Conservation (phyloP, 2,888 invertebrate species). For the Xylocampa areola region DNA sequence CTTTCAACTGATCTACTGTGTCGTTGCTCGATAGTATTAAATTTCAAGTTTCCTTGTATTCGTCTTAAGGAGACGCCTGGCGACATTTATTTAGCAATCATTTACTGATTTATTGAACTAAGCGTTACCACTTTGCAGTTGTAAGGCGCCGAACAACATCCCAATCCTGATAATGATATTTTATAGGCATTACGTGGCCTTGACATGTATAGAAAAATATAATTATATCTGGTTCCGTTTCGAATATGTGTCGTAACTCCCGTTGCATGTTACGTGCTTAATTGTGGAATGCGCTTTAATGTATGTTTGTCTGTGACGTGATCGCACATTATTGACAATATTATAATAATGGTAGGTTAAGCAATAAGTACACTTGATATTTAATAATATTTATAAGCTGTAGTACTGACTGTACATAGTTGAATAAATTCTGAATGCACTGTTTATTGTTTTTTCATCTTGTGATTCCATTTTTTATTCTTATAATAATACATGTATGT, state of each 20-base stretch:
- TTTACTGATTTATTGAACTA: too few species aligned
- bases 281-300: constrained; percentile 7
- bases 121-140: too few species aligned
- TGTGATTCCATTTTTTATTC: constrained; percentile 13
- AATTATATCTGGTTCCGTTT: not conserved
- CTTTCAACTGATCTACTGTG: too few species aligned
- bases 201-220: too few species aligned
- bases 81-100: too few species aligned
- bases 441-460: constrained; percentile 38
- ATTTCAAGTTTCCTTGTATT: too few species aligned
- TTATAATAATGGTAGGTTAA: constrained; percentile 31
- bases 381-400: not conserved
- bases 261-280: constrained; percentile 22
- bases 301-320: not conserved
- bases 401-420: constrained; percentile 24
- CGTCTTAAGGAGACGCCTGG: too few species aligned
- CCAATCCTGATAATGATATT: too few species aligned
- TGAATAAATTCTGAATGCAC: constrained; percentile 31
- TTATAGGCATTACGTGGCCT: too few species aligned
- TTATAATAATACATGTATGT: not conserved
- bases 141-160: too few species aligned
- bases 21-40: too few species aligned
- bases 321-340: constrained; percentile 3
- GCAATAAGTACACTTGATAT: constrained; percentile 4
- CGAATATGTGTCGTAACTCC: not conserved